These are phyloP conservation scores for Drosophila guanche DNA, from an alignment of 1,140 invertebrate genomes.

Conservation along the genomic window DNA sequence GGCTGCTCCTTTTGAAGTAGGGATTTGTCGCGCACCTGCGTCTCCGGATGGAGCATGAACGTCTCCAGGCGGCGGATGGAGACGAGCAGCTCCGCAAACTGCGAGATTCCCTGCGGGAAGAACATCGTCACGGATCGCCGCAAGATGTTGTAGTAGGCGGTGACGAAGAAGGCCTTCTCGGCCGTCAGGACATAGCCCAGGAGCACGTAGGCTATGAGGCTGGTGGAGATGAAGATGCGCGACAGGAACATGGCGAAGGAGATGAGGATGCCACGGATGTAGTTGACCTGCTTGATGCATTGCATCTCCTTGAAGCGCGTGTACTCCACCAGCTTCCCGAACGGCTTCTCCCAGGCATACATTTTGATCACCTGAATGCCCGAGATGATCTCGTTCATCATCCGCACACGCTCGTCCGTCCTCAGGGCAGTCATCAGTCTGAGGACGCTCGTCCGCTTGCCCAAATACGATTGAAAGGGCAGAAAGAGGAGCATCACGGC, in stretches of 20 bases:
- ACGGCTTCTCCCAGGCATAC: slow-evolving; percentile 94
- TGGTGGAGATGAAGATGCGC: slow-evolving; percentile 90
- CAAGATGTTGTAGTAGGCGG: slow-evolving; percentile 89
- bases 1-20: slow-evolving; percentile 14
- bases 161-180: slow-evolving; percentile 90
- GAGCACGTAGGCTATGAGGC: slow-evolving; percentile 89
- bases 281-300: slow-evolving; percentile 87
- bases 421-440: slow-evolving; percentile 87
- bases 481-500: slow-evolving; percentile 91
- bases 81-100: slow-evolving; percentile 88
- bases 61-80: slow-evolving; percentile 88
- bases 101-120: slow-evolving; percentile 86
- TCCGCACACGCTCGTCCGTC: slow-evolving; percentile 92
- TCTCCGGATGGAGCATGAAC: slow-evolving; percentile 88
- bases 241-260: slow-evolving; percentile 90
- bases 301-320: slow-evolving; percentile 85
- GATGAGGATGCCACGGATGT: slow-evolving; percentile 88
- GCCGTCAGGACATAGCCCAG: slow-evolving; percentile 84
- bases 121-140: slow-evolving; percentile 89
- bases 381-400: slow-evolving; percentile 95
- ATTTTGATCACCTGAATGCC: slow-evolving; percentile 97
- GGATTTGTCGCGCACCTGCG: slow-evolving; percentile 65
- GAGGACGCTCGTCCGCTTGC: slow-evolving; percentile 87
- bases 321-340: slow-evolving; percentile 86
- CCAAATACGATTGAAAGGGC: slow-evolving; percentile 92